Conservation (phyloP, 2,113 vertebrate species). For the Rhinogobius similis region DNA sequence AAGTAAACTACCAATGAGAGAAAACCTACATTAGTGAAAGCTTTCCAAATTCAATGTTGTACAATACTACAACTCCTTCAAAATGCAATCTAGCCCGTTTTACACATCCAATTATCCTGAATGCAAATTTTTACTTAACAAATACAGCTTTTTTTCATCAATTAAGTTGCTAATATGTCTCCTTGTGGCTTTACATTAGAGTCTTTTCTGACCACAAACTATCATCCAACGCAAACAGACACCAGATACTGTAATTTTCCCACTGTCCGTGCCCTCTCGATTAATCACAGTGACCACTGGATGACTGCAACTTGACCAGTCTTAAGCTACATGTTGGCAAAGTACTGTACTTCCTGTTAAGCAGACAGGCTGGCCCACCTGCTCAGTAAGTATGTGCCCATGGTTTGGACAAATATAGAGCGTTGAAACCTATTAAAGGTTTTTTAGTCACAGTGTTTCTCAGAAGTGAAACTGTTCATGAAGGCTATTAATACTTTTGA, state of each 20-base stretch:
- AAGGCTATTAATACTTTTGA: no score
- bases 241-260: slow-evolving; percentile 55
- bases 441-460: no score
- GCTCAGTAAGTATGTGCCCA: slow-evolving; percentile 45
- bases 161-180: slow-evolving; percentile 23
- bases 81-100: no score
- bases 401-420: slow-evolving; percentile 44
- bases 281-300: slow-evolving; percentile 58
- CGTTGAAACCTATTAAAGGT: background rate
- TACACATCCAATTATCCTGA: no score
- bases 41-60: no score
- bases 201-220: slow-evolving; percentile 34
- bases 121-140: no score
- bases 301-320: slow-evolving; percentile 52
- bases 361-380: slow-evolving; percentile 57
- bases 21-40: no score
- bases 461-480: no score
- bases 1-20: no score
- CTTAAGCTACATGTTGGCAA: slow-evolving; percentile 30
- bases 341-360: slow-evolving; percentile 1
- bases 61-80: no score
- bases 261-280: slow-evolving; percentile 49
- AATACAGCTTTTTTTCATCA: no score
- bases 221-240: slow-evolving; percentile 56
- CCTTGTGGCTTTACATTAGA: slow-evolving; percentile 29